Evolutionary conservation across 2,888 invertebrate genomes (phyloP).

Genomic region (Melanostoma scalare): DNA sequence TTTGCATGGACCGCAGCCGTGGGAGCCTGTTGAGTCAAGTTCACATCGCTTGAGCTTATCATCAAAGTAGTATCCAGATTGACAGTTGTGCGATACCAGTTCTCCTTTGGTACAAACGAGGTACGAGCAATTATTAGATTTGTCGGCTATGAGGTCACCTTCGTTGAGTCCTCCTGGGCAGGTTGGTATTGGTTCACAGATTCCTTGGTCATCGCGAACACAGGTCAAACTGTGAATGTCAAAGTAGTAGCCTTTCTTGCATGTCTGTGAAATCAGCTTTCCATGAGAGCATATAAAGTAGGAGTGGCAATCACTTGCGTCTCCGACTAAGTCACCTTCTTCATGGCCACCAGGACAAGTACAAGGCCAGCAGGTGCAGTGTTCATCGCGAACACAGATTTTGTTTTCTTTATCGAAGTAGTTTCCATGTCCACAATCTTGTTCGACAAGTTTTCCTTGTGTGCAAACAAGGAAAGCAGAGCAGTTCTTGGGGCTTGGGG

Average conservation of each 20-base stretch:
- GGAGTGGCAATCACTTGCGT: constrained; percentile 1
- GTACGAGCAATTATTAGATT: constrained; percentile 72
- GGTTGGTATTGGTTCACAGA: constrained; percentile 32
- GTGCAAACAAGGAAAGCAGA: constrained; percentile 74
- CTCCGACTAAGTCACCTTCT: constrained; percentile 26
- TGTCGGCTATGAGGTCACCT: constrained; percentile 29
- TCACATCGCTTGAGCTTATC: background rate
- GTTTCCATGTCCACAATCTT: constrained; percentile 68
- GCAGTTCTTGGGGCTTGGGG: constrained; percentile 73
- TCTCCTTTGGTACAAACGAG: constrained; percentile 72
- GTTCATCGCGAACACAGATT: constrained; percentile 58
- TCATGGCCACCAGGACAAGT: constrained; percentile 26
- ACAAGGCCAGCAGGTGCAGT: constrained; percentile 47
- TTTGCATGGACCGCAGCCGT: background rate
- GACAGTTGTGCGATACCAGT: constrained; percentile 69
- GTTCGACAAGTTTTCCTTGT: constrained; percentile 68
- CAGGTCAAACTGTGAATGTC: constrained; percentile 10
- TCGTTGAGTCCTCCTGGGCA: constrained; percentile 19
- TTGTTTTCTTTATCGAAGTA: constrained; percentile 67
- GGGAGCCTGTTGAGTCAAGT: background rate
- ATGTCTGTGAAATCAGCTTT: constrained; percentile 19
- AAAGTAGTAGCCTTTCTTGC: constrained; percentile 42
- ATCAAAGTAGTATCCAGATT: constrained; percentile 73
- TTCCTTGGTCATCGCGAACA: constrained; percentile 5
- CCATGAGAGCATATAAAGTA: constrained; percentile 43